Base-by-base conservation (phyloP, 2,888 invertebrate species). In the Imbricaverruca yamaguchii region DNA sequence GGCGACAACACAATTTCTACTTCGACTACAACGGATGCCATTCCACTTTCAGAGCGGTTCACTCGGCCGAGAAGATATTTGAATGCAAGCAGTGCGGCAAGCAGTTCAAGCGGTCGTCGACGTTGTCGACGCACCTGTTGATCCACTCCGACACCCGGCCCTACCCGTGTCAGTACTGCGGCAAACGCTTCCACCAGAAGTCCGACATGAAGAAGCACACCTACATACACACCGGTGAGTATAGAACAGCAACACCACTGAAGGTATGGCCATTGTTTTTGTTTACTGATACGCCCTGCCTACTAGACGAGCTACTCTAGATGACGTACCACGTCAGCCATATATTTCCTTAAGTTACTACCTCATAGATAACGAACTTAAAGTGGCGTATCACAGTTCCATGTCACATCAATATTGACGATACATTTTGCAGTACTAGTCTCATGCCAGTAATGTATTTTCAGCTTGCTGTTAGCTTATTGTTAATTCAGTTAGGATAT, bases 21-120 rank as follows among this genome's bases (percentile, higher is more conserved):
- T 39, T 39, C 39, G 39, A 39, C 39, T 39, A 39, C 39, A 39
- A 4, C 39, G 39, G 39, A 39, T 39, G 39, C 39, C 39, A 39
- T 39, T 39, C 39, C 39, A 39, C 82, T 84, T 85, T 85, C 89
- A 93, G 96, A 89, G 94, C 95, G 86, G 94, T 96, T 80, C 96
- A 96, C 89, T 95, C 94, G 86, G 94, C 95, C 83, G 96, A 96
- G 88, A 95, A 96, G 88, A 94, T 94, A 80, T 96, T 96, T 88
- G 94, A 94, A 87, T 89, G 89, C 83, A 85, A 86, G 77, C 88
- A 88, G 83, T 89, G 88, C 82, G 88, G 88, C 12, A 89, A 89
- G 83, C 84, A 85, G 53, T 89, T 89, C 86, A 89, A 89, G 85
- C 84, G 89, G 23, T 89, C 89, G 12, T 89, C 89, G 25, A 89